phyloP scores from a whole-genome alignment of 2,888 invertebrate species.

The Platerodrilus igneus region DNA sequence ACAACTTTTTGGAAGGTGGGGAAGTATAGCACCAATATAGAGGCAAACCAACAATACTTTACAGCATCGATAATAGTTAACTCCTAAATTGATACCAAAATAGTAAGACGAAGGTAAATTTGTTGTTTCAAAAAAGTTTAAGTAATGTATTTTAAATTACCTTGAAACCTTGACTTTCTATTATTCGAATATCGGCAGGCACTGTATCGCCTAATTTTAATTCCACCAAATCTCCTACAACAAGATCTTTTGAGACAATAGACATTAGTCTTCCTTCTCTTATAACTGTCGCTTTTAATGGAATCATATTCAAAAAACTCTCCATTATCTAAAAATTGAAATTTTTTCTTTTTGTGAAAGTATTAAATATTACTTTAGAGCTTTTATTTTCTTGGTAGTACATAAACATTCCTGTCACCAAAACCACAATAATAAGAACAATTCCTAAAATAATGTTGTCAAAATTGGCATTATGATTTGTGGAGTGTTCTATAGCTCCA shows the following conservation, averaged over 20 bases:
- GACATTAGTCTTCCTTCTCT: constrained; percentile 62
- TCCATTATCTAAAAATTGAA: constrained; percentile 71
- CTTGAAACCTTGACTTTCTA: constrained; percentile 49
- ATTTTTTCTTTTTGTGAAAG: constrained; percentile 1
- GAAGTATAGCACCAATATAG: too few species aligned
- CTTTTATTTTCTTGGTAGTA: constrained; percentile 67
- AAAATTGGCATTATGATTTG: constrained; percentile 46
- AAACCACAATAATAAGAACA: constrained; percentile 61
- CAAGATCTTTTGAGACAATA: constrained; percentile 64
- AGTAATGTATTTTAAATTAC: constrained; percentile 19
- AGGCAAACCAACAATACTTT: too few species aligned
- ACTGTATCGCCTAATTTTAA: constrained; percentile 81
- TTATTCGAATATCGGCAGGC: constrained; percentile 84
- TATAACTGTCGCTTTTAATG: constrained; percentile 67
- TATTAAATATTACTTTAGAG: constrained; percentile 48
- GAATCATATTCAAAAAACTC: constrained; percentile 79
- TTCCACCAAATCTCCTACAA: constrained; percentile 79
- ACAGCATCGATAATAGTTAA: background rate
- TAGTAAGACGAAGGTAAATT: background rate
- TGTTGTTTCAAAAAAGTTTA: background rate
- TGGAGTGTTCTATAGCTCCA: constrained; percentile 47
- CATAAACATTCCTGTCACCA: constrained; percentile 67
- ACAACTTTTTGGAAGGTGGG: too few species aligned
- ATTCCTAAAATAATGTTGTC: constrained; percentile 63
- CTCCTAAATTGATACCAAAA: background rate